Percentiles rank a stretch among this genome's conserved stretches.
phyloP scores from a whole-genome alignment of 2,888 invertebrate genomes.

The Opisthograptis luteolata region DNA sequence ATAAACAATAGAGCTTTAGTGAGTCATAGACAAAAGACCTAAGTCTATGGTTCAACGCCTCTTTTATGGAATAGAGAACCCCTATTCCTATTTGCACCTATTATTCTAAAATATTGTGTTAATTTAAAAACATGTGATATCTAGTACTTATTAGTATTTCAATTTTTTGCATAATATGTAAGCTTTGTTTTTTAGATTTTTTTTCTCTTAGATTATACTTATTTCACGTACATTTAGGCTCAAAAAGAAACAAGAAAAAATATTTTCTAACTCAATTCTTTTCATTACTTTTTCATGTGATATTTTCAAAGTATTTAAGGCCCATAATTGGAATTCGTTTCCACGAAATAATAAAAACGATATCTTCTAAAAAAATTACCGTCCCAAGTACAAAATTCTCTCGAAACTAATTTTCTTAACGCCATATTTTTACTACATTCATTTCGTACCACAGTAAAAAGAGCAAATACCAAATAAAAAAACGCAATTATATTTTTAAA shows the following conservation, averaged over 20 bases:
- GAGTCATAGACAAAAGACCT: conserved; percentile 35
- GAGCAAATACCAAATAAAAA: conserved; percentile 15
- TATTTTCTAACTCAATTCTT: no score
- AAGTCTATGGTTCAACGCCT: conserved; percentile 40
- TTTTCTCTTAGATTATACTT: no score
- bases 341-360: no score
- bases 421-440: neutral
- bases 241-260: no score
- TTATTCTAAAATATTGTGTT: no score
- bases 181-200: no score
- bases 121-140: no score
- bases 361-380: neutral
- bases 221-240: no score
- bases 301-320: neutral
- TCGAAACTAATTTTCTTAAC: neutral
- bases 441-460: conserved; percentile 6
- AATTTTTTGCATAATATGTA: no score
- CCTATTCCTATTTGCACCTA: conserved; percentile 25
- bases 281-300: neutral
- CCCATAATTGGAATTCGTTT: no score
- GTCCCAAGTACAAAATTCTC: no score
- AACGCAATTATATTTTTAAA: conserved; percentile 20
- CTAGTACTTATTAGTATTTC: no score
- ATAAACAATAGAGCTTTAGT: conserved; percentile 2
- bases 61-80: conserved; percentile 20